Evolutionary conservation across 2,113 vertebrate genomes (phyloP).

Genomic region (Vimba vimba): DNA sequence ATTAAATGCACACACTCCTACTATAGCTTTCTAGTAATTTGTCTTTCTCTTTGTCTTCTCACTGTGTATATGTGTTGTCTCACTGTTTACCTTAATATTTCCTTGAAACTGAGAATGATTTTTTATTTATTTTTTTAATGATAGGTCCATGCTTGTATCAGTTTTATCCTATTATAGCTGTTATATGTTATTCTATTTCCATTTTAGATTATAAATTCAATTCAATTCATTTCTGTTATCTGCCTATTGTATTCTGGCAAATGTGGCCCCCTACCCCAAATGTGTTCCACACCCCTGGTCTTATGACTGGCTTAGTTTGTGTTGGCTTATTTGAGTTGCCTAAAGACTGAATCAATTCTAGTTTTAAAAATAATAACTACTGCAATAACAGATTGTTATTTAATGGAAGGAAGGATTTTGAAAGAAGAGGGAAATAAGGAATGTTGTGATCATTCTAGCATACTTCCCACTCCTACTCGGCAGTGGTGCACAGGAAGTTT

Average conservation of each 20-base stretch:
- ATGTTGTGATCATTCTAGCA: background rate
- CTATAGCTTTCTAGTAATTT: background rate
- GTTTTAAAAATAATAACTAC: background rate
- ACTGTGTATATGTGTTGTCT: background rate
- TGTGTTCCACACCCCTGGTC: background rate
- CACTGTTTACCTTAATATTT: background rate
- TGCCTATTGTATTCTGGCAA: background rate
- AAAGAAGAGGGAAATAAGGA: background rate
- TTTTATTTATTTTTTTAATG: background rate
- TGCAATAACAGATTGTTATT: background rate
- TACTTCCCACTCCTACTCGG: background rate
- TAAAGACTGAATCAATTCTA: background rate
- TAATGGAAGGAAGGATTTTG: background rate
- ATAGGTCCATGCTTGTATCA: background rate
- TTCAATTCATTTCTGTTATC: background rate
- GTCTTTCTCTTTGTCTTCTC: background rate
- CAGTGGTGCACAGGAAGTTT: constrained; percentile 2
- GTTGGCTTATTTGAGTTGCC: background rate
- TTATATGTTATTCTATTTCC: background rate
- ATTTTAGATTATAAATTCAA: background rate
- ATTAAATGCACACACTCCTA: background rate
- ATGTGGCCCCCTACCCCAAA: background rate
- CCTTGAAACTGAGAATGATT: no score
- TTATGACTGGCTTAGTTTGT: background rate
- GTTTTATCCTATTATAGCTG: background rate